A percentile compares a stretch with the other conserved stretches of the same genome.
Evolutionary conservation across 1,140 invertebrate genomes (phyloP).

Genomic region (Scaptomyza graminum): DNA sequence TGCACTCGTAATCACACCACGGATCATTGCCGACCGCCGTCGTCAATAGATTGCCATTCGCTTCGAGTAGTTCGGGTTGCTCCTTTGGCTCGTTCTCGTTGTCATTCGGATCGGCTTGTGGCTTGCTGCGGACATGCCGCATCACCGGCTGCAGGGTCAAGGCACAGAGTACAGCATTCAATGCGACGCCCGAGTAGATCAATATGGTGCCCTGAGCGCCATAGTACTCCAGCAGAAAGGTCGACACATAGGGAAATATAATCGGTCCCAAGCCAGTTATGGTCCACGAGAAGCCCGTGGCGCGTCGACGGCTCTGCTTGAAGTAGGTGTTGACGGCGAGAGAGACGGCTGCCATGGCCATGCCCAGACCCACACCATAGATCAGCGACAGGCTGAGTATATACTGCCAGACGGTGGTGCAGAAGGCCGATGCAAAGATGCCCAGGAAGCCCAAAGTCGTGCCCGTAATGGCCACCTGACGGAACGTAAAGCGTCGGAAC

Average conservation of each 20-base stretch:
- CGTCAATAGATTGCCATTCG: slow-evolving; percentile 59
- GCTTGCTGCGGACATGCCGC: slow-evolving; percentile 85
- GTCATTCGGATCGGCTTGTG: background rate
- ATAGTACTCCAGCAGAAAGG: slow-evolving; percentile 84
- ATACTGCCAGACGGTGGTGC: slow-evolving; percentile 68
- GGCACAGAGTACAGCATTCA: slow-evolving; percentile 86
- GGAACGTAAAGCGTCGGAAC: slow-evolving; percentile 73
- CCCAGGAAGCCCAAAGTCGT: slow-evolving; percentile 54
- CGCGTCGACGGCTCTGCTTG: slow-evolving; percentile 85
- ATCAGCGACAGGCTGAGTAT: slow-evolving; percentile 58
- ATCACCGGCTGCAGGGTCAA: slow-evolving; percentile 87
- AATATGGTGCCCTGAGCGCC: slow-evolving; percentile 85
- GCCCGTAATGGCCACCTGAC: slow-evolving; percentile 71
- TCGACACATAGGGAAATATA: slow-evolving; percentile 85
- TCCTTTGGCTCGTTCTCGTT: slow-evolving; percentile 14
- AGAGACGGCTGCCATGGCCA: slow-evolving; percentile 86
- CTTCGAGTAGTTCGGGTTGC: slow-evolving; percentile 43
- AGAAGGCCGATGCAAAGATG: slow-evolving; percentile 63
- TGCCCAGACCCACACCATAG: slow-evolving; percentile 85
- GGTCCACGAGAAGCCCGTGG: slow-evolving; percentile 86
- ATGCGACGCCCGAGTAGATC: slow-evolving; percentile 85
- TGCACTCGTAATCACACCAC: slow-evolving; percentile 83
- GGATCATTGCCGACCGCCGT: slow-evolving; percentile 41
- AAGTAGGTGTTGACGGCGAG: slow-evolving; percentile 87
- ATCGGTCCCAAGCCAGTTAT: slow-evolving; percentile 86